Evolutionary conservation across 1,140 invertebrate genomes (phyloP).

Genomic region (Neodiprion fabricii): DNA sequence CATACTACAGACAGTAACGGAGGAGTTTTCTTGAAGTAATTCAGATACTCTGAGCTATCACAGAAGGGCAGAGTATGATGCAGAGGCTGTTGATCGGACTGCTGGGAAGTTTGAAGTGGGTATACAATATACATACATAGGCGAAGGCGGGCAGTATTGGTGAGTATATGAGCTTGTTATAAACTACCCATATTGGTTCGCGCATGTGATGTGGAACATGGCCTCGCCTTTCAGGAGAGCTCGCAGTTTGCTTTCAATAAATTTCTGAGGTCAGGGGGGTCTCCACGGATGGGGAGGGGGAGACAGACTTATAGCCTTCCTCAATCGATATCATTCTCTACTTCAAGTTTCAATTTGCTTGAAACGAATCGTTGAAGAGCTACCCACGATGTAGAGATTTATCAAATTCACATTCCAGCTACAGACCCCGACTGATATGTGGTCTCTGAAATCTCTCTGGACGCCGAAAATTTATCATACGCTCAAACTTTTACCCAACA

Average conservation of each 20-base stretch:
- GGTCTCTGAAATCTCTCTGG: too few species aligned
- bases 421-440: too few species aligned
- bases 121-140: background rate
- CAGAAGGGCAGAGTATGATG: background rate
- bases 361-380: slow-evolving; percentile 6
- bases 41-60: too few species aligned
- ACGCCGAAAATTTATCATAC: too few species aligned
- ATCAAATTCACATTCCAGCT: background rate
- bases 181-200: background rate
- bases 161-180: background rate
- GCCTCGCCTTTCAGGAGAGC: background rate
- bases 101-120: background rate
- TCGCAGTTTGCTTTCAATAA: slow-evolving; percentile 5
- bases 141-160: too few species aligned
- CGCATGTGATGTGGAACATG: background rate
- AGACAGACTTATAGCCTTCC: slow-evolving; percentile 5
- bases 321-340: slow-evolving; percentile 5
- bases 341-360: slow-evolving; percentile 3
- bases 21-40: too few species aligned
- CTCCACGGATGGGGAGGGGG: background rate
- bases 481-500: too few species aligned
- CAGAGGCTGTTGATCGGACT: slow-evolving; percentile 34
- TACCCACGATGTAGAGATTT: background rate
- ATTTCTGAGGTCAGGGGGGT: background rate
- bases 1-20: too few species aligned